Evolutionary conservation across 2,888 invertebrate species (phyloP).

Genomic region (Agonopterix alstromeriana): DNA sequence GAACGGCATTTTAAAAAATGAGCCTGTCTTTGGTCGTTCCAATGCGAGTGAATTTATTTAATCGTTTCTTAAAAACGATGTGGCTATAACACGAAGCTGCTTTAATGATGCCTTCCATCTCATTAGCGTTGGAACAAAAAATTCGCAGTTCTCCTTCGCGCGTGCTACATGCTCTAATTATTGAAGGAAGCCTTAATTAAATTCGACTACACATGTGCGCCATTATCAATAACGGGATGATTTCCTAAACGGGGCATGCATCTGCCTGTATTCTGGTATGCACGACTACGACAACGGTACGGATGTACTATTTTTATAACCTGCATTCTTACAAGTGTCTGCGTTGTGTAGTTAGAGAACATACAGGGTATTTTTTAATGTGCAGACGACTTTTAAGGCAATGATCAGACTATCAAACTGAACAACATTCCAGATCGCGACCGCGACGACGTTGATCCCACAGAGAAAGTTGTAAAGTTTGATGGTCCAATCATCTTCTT

Average conservation of each 20-base stretch:
- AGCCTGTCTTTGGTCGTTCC: constrained; percentile 2
- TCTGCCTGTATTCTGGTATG: too few species aligned
- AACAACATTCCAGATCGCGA: too few species aligned
- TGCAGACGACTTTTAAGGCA: too few species aligned
- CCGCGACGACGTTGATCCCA: too few species aligned
- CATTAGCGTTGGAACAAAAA: constrained; percentile 26
- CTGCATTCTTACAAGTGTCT: too few species aligned
- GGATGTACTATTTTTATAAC: too few species aligned
- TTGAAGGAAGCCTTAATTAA: constrained; percentile 13
- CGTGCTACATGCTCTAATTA: constrained; percentile 7
- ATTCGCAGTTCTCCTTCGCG: constrained; percentile 4
- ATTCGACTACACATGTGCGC: constrained; percentile 17
- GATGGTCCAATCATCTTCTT: too few species aligned
- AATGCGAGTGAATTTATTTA: constrained; percentile 9
- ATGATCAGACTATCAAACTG: too few species aligned
- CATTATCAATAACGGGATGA: constrained; percentile 14
- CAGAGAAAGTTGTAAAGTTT: too few species aligned
- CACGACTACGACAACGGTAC: too few species aligned
- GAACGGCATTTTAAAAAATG: constrained; percentile 7
- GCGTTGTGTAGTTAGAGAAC: too few species aligned
- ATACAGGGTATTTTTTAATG: too few species aligned
- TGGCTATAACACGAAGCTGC: constrained; percentile 12
- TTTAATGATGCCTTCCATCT: constrained; percentile 22
- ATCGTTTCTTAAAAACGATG: constrained; percentile 27
- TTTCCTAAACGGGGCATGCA: constrained; percentile 8